Conservation (phyloP, 2,888 invertebrate species). For the Glyphotaelius pellucidus region DNA sequence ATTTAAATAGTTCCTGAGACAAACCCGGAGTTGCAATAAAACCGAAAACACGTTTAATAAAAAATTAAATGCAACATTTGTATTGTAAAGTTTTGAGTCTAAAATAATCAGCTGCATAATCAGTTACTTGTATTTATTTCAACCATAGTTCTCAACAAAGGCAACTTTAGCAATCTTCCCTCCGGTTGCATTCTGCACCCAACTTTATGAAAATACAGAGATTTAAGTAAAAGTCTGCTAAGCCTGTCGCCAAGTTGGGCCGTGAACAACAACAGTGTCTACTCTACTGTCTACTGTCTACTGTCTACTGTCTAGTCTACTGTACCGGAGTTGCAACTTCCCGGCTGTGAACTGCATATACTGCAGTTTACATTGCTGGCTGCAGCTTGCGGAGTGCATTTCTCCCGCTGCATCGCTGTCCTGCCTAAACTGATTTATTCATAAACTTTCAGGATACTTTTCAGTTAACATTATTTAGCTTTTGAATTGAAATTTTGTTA, state of each 20-base stretch:
- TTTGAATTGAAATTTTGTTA: not conserved
- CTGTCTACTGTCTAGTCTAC: too few species aligned
- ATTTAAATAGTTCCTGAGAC: too few species aligned
- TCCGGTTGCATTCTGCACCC: constrained; percentile 19
- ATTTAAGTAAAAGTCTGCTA: constrained; percentile 42
- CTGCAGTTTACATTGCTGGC: constrained; percentile 5
- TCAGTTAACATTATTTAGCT: not conserved
- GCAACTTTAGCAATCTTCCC: constrained; percentile 37
- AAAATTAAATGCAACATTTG: not conserved
- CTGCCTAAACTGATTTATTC: constrained; percentile 51
- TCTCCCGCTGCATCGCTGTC: constrained; percentile 3
- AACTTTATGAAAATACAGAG: constrained; percentile 60
- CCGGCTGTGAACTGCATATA: not conserved
- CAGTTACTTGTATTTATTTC: not conserved
- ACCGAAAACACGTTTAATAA: not conserved
- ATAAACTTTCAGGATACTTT: constrained; percentile 8
- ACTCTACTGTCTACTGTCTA: not conserved
- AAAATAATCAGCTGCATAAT: not conserved
- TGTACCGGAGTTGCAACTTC: not conserved
- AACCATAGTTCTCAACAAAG: not conserved
- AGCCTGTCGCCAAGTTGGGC: constrained; percentile 33
- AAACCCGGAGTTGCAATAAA: too few species aligned
- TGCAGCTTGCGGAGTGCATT: constrained; percentile 36
- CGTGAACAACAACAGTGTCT: constrained; percentile 46
- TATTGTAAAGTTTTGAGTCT: not conserved